A percentile compares a stretch with the other conserved stretches of the same genome.
phyloP scores from a whole-genome alignment of 2,888 invertebrate species.

The Phaonia tiefii region DNA sequence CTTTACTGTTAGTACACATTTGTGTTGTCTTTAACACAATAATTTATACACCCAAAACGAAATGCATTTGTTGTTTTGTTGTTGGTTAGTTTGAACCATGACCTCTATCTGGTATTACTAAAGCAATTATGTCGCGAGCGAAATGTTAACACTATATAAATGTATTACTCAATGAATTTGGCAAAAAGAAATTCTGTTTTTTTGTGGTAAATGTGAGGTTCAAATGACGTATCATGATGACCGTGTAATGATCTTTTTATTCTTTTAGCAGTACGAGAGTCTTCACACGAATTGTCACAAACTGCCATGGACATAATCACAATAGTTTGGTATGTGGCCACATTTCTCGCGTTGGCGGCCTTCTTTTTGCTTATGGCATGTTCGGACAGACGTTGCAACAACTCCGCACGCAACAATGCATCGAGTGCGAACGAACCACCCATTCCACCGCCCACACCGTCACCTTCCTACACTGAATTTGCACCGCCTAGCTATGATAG shows the following conservation, averaged over 20 bases:
- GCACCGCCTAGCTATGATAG: slow-evolving; percentile 80
- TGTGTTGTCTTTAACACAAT: no score
- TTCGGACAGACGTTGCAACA: slow-evolving; percentile 77
- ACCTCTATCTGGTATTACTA: no score
- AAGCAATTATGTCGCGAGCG: no score
- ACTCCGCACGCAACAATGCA: slow-evolving; percentile 65
- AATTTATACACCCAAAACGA: no score
- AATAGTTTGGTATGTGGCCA: slow-evolving; percentile 80
- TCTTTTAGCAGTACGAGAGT: slow-evolving; percentile 59
- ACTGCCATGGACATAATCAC: slow-evolving; percentile 80
- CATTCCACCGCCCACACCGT: slow-evolving; percentile 77
- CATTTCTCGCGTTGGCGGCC: slow-evolving; percentile 78
- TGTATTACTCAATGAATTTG: no score
- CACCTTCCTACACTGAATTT: slow-evolving; percentile 80
- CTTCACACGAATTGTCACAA: slow-evolving; percentile 76
- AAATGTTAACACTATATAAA: no score
- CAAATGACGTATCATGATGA: no score
- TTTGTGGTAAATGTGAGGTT: no score
- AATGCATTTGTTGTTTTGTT: no score
- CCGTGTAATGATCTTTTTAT: not conserved
- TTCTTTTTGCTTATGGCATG: slow-evolving; percentile 80
- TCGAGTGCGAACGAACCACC: slow-evolving; percentile 68
- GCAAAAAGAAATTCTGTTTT: no score
- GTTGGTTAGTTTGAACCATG: no score
- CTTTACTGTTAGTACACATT: no score